These are phyloP conservation scores for Podocnemis expansa DNA, from an alignment of 2,113 vertebrate species.

Conservation along the genomic window DNA sequence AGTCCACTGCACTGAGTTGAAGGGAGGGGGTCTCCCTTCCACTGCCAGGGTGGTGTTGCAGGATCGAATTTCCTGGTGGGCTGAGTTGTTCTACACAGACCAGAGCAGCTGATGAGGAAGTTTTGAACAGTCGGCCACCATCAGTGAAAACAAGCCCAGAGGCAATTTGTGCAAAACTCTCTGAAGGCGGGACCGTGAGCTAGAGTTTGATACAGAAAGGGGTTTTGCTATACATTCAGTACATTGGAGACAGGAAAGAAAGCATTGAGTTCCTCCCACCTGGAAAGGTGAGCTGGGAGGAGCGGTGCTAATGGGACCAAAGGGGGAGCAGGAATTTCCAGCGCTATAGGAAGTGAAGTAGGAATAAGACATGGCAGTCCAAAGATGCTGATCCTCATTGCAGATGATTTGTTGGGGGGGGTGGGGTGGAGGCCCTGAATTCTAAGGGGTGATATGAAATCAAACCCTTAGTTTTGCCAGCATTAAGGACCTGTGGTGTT, in stretches of 20 bases:
- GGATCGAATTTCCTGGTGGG: too few species aligned
- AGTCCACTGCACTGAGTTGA: too few species aligned
- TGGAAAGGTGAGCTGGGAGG: neutral
- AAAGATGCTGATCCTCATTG: neutral
- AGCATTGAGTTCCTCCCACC: neutral
- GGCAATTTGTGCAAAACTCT: neutral
- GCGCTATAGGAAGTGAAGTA: neutral
- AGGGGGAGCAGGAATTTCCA: neutral
- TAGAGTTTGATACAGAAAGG: neutral
- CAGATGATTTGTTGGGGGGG: neutral
- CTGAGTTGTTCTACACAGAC: too few species aligned
- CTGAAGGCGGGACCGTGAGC: neutral
- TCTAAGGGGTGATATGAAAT: neutral
- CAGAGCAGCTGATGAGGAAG: too few species aligned
- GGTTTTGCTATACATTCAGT: neutral
- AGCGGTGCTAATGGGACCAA: neutral
- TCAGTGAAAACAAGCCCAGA: too few species aligned
- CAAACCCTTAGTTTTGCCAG: neutral
- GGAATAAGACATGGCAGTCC: neutral
- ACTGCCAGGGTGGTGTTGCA: too few species aligned
- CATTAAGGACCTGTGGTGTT: neutral
- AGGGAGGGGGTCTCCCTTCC: too few species aligned
- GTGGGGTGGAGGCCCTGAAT: neutral
- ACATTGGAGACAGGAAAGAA: neutral
- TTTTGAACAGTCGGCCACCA: too few species aligned